Evolutionary conservation across 2,113 vertebrate species (phyloP).

Genomic region (Zosterops japonicus): DNA sequence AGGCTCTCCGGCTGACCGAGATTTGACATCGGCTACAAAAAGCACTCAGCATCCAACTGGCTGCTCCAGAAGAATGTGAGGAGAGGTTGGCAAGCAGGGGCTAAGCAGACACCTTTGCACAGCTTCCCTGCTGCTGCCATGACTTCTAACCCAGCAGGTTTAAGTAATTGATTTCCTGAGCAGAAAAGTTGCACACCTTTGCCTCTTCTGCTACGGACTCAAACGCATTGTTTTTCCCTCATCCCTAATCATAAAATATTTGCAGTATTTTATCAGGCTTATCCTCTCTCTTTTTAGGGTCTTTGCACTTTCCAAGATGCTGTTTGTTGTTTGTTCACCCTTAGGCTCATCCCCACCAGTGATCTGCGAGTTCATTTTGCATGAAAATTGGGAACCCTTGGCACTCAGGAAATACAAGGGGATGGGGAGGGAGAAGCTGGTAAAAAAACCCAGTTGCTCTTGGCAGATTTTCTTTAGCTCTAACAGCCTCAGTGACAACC

Average conservation of each 20-base stretch:
- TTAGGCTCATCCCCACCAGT: not conserved
- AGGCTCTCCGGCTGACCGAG: constrained; percentile 6
- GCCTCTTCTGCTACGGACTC: not conserved
- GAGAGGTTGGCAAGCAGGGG: not conserved
- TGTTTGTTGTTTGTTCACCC: not conserved
- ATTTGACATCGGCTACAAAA: constrained; percentile 23
- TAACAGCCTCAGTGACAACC: not conserved
- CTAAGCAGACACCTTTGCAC: not conserved
- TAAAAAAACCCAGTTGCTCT: not conserved
- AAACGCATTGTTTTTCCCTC: not conserved
- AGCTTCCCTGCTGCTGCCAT: not conserved
- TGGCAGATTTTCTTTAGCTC: not conserved
- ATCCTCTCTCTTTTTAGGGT: not conserved
- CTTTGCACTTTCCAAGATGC: not conserved
- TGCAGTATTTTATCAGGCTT: not conserved
- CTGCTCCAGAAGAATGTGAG: constrained; percentile 12
- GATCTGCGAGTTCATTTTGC: rapidly evolving
- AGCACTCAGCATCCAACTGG: constrained; percentile 14
- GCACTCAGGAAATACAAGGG: not conserved
- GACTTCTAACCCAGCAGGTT: not conserved
- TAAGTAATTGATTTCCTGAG: not conserved
- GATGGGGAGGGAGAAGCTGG: not conserved
- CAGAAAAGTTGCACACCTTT: not conserved
- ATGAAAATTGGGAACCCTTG: rapidly evolving
- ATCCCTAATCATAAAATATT: not conserved